Base-by-base conservation (phyloP, 2,113 vertebrate genomes). In the Nibea coibor region DNA sequence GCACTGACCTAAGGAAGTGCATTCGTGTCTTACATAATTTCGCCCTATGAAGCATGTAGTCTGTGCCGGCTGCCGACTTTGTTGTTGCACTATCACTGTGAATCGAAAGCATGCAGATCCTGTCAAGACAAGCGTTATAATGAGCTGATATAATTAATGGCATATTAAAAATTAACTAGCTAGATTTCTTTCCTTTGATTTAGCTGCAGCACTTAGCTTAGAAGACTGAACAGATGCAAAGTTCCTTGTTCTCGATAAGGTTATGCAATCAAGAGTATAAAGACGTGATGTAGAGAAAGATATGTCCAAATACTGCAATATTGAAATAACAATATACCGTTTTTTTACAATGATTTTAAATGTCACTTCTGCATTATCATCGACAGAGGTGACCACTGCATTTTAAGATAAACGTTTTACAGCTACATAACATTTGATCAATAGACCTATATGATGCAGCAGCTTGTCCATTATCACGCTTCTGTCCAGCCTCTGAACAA, bases 401-500 rank as follows among this genome's bases (percentile, higher is more conserved):
- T 24, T 82, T 86, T 71, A 81, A 78, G 72, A 87, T 24, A 28
- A 87, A 66, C 68, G 31, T 72, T 72, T 78, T 63, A 83, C 72
- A 83, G 62, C 35, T 61, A 22, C 54, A 42, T 53, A 42, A n/a
- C 11, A 58, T 57, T 53, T 47, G 66, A 75, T 85, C 74, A 66
- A 70, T 82, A 78, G 11, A 35, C 54, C 43, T 35, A 42, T 59
- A 78, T 53, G 22, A 71, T 78, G 57, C 63, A 67, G 79, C 74
- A 65, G 53, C 82, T 48, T 63, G 75, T 75, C 84, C 69, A 82
- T 87, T 82, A 87, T 88, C 75, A 71, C 72, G 72, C 82, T 79
- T 83, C 85, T 78, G 62, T 53, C 75, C 74, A 53, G 76, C 72
- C 79, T 78, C 54, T 79, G 74, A 73, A 82, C 71, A 73, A 85